Conservation (phyloP, 1,140 invertebrate genomes). For the Temnothorax curvispinosus region DNA sequence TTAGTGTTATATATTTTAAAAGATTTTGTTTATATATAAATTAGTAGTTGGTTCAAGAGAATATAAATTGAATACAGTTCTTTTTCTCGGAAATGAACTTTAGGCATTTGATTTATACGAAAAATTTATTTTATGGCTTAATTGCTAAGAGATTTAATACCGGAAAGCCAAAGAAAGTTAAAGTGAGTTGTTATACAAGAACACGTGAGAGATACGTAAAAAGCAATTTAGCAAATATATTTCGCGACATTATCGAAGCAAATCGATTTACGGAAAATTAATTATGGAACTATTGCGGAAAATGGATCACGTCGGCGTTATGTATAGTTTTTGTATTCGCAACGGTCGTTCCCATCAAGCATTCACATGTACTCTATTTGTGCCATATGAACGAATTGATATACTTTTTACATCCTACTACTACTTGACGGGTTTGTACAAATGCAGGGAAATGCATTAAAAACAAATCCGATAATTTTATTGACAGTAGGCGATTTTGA, state of each 20-base stretch:
- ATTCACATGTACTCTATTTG: conserved; percentile 57
- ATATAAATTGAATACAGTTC: not conserved
- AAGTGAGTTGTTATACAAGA: not conserved
- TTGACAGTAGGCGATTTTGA: not conserved
- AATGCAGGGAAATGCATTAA: not conserved
- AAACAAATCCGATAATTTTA: conserved; percentile 33
- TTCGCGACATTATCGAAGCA: not conserved
- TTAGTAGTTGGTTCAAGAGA: not conserved
- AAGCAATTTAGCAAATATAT: conserved; percentile 37
- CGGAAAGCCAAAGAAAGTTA: conserved; percentile 32
- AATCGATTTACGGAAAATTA: conserved; percentile 16
- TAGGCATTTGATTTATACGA: not conserved
- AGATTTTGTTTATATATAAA: not conserved
- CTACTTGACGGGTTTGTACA: not conserved
- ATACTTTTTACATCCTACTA: conserved; percentile 36
- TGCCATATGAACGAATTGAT: conserved; percentile 61
- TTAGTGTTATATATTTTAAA: conserved; percentile 20
- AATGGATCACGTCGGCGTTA: conserved; percentile 5
- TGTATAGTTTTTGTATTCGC: conserved; percentile 20
- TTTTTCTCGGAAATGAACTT: not conserved
- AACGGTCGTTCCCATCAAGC: conserved; percentile 24
- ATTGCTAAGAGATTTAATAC: conserved; percentile 22
- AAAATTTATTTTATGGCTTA: not conserved
- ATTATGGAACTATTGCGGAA: not conserved
- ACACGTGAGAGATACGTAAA: not conserved